Evolutionary conservation across 1,140 invertebrate species (phyloP).

Genomic region (Oscheius sp.): DNA sequence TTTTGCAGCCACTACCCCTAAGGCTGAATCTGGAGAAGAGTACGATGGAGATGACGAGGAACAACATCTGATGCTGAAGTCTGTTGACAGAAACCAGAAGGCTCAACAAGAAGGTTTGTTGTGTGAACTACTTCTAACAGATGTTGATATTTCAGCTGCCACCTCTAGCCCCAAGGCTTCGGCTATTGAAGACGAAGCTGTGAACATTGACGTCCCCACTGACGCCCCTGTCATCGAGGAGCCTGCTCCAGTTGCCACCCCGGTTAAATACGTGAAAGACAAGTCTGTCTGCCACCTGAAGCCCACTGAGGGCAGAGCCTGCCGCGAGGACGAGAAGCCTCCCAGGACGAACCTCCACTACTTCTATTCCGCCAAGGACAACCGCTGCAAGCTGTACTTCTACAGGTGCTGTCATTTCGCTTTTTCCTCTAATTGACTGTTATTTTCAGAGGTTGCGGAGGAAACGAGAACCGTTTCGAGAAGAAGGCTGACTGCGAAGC

Average conservation of each 20-base stretch:
- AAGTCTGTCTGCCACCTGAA: conserved; percentile 34
- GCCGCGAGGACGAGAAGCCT: conserved; percentile 36
- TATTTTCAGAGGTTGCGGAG: conserved; percentile 51
- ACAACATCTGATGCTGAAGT: conserved; percentile 25
- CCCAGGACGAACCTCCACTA: conserved; percentile 42
- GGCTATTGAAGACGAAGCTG: conserved; percentile 19
- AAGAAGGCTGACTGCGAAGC: conserved; percentile 42
- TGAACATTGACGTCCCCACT: conserved; percentile 17
- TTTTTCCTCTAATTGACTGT: background rate
- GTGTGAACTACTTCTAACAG: background rate
- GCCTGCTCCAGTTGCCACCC: background rate
- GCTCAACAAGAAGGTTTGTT: conserved; percentile 23
- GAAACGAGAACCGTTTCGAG: conserved; percentile 44
- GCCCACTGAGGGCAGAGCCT: conserved; percentile 35
- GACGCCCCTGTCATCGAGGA: conserved; percentile 4
- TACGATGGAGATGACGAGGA: conserved; percentile 22
- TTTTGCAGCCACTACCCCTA: background rate
- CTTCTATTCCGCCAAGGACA: conserved; percentile 37
- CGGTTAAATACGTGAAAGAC: conserved; percentile 1
- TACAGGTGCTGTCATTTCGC: too few relatives aligned
- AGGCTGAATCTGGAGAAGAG: conserved; percentile 16
- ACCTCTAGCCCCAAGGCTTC: background rate
- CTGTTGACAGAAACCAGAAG: background rate
- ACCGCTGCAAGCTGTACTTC: conserved; percentile 44
- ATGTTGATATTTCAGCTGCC: conserved; percentile 6